These are phyloP conservation scores for Lates japonicus DNA, from an alignment of 2,797 vertebrate genomes.

Conservation along the genomic window DNA sequence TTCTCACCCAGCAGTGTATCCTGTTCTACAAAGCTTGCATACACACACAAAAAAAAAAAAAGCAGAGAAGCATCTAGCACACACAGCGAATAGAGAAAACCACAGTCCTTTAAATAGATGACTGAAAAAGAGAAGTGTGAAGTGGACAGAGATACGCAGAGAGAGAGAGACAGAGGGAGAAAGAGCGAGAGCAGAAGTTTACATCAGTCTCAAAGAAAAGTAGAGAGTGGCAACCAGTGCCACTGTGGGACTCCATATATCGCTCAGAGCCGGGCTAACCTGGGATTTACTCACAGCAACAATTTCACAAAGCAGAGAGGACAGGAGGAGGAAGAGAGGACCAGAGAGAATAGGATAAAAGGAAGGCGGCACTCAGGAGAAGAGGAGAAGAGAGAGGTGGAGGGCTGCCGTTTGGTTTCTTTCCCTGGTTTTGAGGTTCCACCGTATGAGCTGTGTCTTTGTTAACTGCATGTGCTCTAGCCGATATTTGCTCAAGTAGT, in stretches of 20 bases:
- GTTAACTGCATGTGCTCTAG: neutral
- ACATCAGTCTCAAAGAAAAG: slow-evolving; percentile 44
- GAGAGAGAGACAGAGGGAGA: slow-evolving; percentile 45
- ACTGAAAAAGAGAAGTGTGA: slow-evolving; percentile 86
- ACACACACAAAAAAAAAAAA: neutral
- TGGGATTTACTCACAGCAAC: slow-evolving; percentile 55
- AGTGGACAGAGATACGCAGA: slow-evolving; percentile 65
- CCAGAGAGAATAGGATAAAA: slow-evolving; percentile 17
- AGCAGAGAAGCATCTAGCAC: slow-evolving; percentile 12
- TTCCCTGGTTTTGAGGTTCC: slow-evolving; percentile 18
- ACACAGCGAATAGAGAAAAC: slow-evolving; percentile 59
- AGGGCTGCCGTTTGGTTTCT: neutral
- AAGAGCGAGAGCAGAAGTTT: slow-evolving; percentile 63
- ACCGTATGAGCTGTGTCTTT: neutral
- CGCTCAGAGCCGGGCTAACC: slow-evolving; percentile 25
- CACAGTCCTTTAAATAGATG: slow-evolving; percentile 80
- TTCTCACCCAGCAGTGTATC: neutral
- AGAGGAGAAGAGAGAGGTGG: slow-evolving; percentile 51
- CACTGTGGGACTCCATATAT: slow-evolving; percentile 27
- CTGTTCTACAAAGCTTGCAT: slow-evolving; percentile 2
- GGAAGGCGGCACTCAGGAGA: slow-evolving; percentile 25
- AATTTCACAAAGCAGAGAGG: slow-evolving; percentile 24
- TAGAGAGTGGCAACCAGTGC: slow-evolving; percentile 44
- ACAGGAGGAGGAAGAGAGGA: slow-evolving; percentile 14
- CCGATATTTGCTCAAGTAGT: neutral